Conservation (phyloP, 2,888 invertebrate genomes). For the Sarcophaga carnaria region DNA sequence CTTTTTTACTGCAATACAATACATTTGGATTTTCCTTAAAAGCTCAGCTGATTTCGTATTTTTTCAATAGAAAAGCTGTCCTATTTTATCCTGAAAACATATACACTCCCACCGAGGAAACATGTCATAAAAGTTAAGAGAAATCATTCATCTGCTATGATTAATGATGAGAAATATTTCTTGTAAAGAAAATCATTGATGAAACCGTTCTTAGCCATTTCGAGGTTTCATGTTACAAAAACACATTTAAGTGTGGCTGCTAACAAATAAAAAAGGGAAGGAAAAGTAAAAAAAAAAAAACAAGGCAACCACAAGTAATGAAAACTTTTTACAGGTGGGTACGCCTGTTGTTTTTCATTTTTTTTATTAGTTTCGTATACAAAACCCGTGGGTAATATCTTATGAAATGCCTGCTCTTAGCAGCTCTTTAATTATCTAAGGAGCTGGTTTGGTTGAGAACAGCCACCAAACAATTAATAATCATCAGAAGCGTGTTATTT, state of each 20-base stretch:
- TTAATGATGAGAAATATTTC: conserved; percentile 55
- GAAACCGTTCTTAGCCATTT: conserved; percentile 30
- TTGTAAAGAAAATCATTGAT: conserved; percentile 38
- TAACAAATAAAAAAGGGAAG: background rate
- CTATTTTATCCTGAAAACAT: background rate
- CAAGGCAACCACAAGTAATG: background rate
- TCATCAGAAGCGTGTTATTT: conserved; percentile 30
- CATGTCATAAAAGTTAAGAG: conserved; percentile 52
- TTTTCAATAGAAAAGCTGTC: background rate
- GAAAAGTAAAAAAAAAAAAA: too few relatives aligned
- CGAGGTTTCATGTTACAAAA: background rate
- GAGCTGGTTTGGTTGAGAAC: background rate
- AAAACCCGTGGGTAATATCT: background rate
- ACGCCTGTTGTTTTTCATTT: too few relatives aligned
- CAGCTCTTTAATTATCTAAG: background rate
- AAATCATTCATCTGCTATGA: conserved; percentile 62
- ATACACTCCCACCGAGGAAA: background rate
- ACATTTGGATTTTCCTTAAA: conserved; percentile 43
- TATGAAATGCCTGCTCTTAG: background rate
- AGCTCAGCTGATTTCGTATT: background rate
- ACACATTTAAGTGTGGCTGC: background rate
- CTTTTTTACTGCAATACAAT: background rate
- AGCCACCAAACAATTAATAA: conserved; percentile 54
- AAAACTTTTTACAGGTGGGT: background rate
- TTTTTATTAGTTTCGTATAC: background rate